phyloP scores from a whole-genome alignment of 2,888 invertebrate genomes.

The Eilema griseolum region DNA sequence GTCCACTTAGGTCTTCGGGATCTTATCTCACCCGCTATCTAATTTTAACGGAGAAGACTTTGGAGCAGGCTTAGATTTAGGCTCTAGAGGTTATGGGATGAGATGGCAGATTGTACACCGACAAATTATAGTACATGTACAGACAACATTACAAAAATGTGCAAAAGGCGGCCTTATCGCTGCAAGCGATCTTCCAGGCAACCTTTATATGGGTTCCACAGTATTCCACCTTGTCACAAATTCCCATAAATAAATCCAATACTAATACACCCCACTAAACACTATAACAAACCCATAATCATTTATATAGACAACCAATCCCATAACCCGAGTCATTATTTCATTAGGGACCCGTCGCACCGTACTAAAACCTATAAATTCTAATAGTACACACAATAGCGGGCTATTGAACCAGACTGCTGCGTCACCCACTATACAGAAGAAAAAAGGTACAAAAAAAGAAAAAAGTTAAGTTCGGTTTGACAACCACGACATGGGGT shows the following conservation, averaged over 20 bases:
- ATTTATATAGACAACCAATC: constrained; percentile 5
- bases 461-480: not conserved
- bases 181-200: too few species aligned
- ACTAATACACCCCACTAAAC: constrained; percentile 30
- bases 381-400: constrained; percentile 9
- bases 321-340: constrained; percentile 17
- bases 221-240: not conserved
- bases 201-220: too few species aligned
- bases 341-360: constrained; percentile 10
- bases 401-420: not conserved
- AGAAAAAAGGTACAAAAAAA: too few species aligned
- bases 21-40: too few species aligned
- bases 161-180: too few species aligned
- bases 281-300: constrained; percentile 27
- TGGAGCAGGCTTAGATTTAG: too few species aligned
- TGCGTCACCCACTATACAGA: constrained; percentile 6
- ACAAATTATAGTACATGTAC: too few species aligned
- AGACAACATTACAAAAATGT: too few species aligned
- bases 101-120: too few species aligned
- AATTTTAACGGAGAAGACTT: too few species aligned
- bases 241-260: constrained; percentile 20
- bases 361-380: constrained; percentile 16
- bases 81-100: too few species aligned
- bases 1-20: too few species aligned
- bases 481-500: not conserved